Evolutionary conservation across 1,140 invertebrate species (phyloP).

Genomic region (Grapholita molesta): DNA sequence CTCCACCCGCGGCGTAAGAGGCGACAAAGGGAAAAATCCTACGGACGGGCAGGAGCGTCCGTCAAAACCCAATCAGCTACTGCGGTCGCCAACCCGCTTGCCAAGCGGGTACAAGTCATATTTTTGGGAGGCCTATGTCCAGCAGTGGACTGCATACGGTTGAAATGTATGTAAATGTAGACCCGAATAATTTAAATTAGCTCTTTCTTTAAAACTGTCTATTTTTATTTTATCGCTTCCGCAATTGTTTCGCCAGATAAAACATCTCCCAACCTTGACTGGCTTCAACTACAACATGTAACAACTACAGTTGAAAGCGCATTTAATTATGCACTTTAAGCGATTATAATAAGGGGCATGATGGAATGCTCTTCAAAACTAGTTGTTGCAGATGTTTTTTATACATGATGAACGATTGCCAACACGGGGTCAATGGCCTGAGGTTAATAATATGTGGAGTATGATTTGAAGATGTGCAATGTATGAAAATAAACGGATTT

Average conservation of each 20-base stretch:
- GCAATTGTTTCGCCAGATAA: constrained; percentile 8
- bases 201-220: neutral
- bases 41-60: no score
- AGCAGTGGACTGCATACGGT: no score
- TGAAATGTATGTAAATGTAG: no score
- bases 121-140: no score
- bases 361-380: neutral
- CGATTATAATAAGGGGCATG: neutral
- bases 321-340: neutral
- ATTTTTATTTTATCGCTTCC: neutral
- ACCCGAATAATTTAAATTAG: neutral
- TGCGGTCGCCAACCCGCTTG: no score
- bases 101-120: no score
- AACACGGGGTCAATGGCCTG: neutral
- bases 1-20: no score
- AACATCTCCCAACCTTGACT: constrained; percentile 3
- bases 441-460: constrained; percentile 12
- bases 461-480: constrained; percentile 4
- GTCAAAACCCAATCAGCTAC: no score
- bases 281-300: neutral
- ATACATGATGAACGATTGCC: neutral
- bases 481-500: constrained; percentile 6
- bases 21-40: no score
- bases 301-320: neutral
- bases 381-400: neutral